Conservation (phyloP, 2,797 vertebrate species). For the Oryzias dopingdopingensis region DNA sequence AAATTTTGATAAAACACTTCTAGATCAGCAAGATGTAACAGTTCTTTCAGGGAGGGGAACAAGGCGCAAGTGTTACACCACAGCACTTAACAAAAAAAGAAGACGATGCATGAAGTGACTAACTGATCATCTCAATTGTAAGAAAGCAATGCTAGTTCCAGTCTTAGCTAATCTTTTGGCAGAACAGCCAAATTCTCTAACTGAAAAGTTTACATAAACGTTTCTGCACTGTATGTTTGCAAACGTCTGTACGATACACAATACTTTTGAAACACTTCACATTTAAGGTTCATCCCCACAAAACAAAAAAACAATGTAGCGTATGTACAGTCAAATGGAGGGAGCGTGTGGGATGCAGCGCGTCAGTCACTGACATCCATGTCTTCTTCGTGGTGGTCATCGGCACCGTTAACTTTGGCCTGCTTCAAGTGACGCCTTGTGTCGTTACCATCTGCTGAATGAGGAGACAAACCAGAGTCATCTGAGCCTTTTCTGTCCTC, state of each 20-base stretch:
- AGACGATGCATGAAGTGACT: slow-evolving; percentile 32
- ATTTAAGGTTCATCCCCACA: slow-evolving; percentile 44
- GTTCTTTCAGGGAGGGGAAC: slow-evolving; percentile 19
- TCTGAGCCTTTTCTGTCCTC: slow-evolving; percentile 83
- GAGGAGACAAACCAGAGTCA: slow-evolving; percentile 82
- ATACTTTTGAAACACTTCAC: slow-evolving; percentile 51
- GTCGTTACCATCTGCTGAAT: slow-evolving; percentile 71
- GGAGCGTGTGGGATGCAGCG: slow-evolving; percentile 17
- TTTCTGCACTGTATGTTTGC: slow-evolving; percentile 25
- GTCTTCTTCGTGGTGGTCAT: slow-evolving; percentile 91
- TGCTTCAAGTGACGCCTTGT: slow-evolving; percentile 69
- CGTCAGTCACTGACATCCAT: slow-evolving; percentile 91
- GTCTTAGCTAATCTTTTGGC: slow-evolving; percentile 31
- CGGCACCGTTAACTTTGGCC: slow-evolving; percentile 90
- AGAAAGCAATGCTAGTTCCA: slow-evolving; percentile 47
- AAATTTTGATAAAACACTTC: slow-evolving; percentile 68
- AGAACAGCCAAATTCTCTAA: slow-evolving; percentile 13
- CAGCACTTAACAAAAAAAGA: slow-evolving; percentile 42
- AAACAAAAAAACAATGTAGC: slow-evolving; percentile 7
- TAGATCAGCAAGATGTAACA: slow-evolving; percentile 46
- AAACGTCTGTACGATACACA: slow-evolving; percentile 32
- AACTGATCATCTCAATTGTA: slow-evolving; percentile 32
- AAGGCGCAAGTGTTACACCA: slow-evolving; percentile 38
- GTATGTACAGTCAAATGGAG: slow-evolving; percentile 44
- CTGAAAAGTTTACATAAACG: slow-evolving; percentile 17